Evolutionary conservation across 2,797 vertebrate genomes (phyloP).

Genomic region (Helarctos malayanus): DNA sequence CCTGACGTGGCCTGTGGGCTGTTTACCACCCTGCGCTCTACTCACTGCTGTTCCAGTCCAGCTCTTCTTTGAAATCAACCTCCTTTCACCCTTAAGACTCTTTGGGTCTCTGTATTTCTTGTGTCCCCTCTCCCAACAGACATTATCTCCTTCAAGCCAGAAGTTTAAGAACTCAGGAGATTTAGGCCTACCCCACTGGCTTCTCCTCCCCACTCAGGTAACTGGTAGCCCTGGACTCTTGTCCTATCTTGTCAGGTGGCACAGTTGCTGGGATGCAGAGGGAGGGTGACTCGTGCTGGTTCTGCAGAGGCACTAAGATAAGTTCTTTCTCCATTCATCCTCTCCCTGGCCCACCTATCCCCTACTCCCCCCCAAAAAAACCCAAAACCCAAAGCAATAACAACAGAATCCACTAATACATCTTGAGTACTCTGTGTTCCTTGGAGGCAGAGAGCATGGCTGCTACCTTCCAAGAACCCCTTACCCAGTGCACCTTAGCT

Average conservation of each 20-base stretch:
- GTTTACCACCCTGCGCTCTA: rapidly evolving
- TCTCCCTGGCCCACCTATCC: neutral
- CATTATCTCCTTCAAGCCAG: neutral
- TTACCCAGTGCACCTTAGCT: neutral
- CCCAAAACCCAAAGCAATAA: neutral
- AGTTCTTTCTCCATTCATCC: neutral
- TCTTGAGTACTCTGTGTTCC: neutral
- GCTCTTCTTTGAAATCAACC: neutral
- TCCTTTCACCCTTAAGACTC: neutral
- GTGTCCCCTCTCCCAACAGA: neutral
- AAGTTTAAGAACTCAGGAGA: neutral
- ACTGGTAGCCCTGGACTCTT: neutral
- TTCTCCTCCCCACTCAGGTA: neutral
- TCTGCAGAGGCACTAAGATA: neutral
- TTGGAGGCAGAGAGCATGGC: neutral
- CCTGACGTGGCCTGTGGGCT: too few relatives aligned
- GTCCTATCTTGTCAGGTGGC: neutral
- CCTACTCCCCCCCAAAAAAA: rapidly evolving
- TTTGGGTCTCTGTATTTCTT: neutral
- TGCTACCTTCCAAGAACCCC: neutral
- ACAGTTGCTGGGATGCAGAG: neutral
- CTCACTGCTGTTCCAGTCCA: rapidly evolving
- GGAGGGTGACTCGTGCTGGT: neutral
- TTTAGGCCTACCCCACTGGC: rapidly evolving
- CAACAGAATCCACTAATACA: neutral